Conservation (phyloP, 2,888 invertebrate species). For the Corythucha ciliata region DNA sequence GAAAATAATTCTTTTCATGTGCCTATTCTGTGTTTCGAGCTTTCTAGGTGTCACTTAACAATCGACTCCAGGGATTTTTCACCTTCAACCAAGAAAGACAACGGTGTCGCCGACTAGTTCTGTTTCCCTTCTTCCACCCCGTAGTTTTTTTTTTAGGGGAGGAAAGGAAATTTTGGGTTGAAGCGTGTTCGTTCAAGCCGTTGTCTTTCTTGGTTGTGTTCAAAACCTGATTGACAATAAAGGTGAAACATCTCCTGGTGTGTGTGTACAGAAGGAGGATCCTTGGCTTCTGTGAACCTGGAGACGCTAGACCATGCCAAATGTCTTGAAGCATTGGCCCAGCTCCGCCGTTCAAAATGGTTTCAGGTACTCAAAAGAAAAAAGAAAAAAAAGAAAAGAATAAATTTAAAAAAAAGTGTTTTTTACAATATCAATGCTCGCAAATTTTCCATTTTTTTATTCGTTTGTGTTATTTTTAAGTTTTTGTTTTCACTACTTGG, state of each 20-base stretch:
- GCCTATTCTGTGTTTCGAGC: constrained; percentile 31
- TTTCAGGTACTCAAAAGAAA: constrained; percentile 71
- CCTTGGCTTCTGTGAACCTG: constrained; percentile 37
- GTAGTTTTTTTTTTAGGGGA: too few relatives aligned
- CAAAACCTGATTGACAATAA: too few relatives aligned
- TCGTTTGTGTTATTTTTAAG: not conserved
- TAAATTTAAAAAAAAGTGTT: constrained; percentile 26
- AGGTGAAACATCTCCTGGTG: constrained; percentile 34
- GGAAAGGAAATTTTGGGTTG: too few relatives aligned
- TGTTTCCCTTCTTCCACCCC: too few relatives aligned
- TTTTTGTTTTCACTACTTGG: too few relatives aligned
- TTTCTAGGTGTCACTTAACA: constrained; percentile 31
- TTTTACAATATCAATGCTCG: constrained; percentile 33
- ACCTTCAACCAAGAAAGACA: too few relatives aligned
- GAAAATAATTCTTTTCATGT: constrained; percentile 30
- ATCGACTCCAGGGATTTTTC: constrained; percentile 30
- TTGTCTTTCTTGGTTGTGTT: too few relatives aligned
- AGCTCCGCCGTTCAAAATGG: constrained; percentile 99
- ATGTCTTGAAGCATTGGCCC: constrained; percentile 99
- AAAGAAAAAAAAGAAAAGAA: too few relatives aligned
- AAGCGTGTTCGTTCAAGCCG: not conserved
- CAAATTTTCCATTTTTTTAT: constrained; percentile 6
- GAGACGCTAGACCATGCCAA: constrained; percentile 66
- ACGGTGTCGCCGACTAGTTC: too few relatives aligned
- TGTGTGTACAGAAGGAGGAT: constrained; percentile 31